A percentile compares a stretch with the other conserved stretches of the same genome.
phyloP scores from a whole-genome alignment of 2,888 invertebrate genomes.

The Lymantria dispar region DNA sequence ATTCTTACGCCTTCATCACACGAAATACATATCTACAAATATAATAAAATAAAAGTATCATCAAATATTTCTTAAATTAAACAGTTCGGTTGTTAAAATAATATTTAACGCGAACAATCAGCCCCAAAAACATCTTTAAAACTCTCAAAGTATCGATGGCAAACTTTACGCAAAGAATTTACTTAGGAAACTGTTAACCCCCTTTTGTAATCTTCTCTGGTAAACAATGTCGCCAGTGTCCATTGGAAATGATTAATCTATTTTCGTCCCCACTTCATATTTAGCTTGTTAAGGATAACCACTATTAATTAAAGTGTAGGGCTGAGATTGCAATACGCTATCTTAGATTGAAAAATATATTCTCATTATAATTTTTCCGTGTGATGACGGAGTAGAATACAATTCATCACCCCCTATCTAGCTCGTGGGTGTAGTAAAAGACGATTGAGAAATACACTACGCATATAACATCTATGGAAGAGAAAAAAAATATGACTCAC shows the following conservation, averaged over 20 bases:
- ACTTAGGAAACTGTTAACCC: conserved; percentile 1
- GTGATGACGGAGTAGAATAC: no score
- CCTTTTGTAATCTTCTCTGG: conserved; percentile 13
- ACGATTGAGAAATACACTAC: no score
- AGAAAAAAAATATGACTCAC: no score
- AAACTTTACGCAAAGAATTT: conserved; percentile 6
- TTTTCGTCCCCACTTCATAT: conserved; percentile 13
- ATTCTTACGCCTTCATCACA: no score
- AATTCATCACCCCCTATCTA: no score
- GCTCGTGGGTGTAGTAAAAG: no score
- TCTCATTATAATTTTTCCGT: not conserved
- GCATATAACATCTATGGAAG: no score
- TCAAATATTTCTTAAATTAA: no score
- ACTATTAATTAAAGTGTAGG: conserved; percentile 33
- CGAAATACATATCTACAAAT: no score
- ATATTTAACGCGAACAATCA: not conserved
- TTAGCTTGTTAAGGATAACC: conserved; percentile 23
- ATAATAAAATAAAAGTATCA: no score
- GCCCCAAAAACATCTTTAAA: not conserved
- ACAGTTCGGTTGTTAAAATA: no score
- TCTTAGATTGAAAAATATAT: not conserved
- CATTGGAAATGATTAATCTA: conserved; percentile 42
- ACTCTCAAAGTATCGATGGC: not conserved
- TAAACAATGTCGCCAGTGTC: conserved; percentile 22
- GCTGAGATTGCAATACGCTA: not conserved